Evolutionary conservation across 1,140 invertebrate genomes (phyloP), one percentile per base, ranked within the genome.

Genomic region (Akabosia matsudoensis): DNA sequence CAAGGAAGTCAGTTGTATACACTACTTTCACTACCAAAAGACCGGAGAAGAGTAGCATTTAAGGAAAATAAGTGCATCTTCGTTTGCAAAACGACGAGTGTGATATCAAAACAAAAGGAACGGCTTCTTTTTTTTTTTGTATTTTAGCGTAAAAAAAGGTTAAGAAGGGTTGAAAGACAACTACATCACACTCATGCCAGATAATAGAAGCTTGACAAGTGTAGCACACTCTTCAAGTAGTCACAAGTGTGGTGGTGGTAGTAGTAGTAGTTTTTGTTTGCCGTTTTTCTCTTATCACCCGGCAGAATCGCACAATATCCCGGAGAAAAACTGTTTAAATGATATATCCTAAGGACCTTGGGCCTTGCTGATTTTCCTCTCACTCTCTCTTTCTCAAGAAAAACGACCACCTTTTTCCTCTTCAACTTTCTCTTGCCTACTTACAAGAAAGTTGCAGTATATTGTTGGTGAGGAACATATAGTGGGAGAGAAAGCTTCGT

Each of bases 131-230:
- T n/a, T n/a, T n/a, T n/a, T n/a, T n/a, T n/a, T n/a, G n/a, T n/a
- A n/a, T n/a, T n/a, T n/a, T n/a, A n/a, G n/a, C n/a, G n/a, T n/a
- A n/a, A n/a, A n/a, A n/a, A 45, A 45, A 45, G 37, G 37, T 18
- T 45, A 45, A 45, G 37, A 45, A 45, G 37, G 37, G 37, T 45
- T 45, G 37, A 45, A 45, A 45, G 37, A 45, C 37, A 45, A 24
- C 7, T 56, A n/a, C n/a, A n/a, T 24, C 24, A 56, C 61, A 67
- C 61, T 16, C 54, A 56, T 56, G 54, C 54, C 22, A 67, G 28
- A 67, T 31, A 67, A 28, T 67, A 31, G 61, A 67, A 67, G 61
- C 61, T 67, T 67, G 24, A 67, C 24, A 67, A 67, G 61, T 67
- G 61, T 31, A 4, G 24, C 4, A 7, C 61, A 30, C 24, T 67